Conservation (phyloP, 2,113 vertebrate genomes). For the Zosterops japonicus region DNA sequence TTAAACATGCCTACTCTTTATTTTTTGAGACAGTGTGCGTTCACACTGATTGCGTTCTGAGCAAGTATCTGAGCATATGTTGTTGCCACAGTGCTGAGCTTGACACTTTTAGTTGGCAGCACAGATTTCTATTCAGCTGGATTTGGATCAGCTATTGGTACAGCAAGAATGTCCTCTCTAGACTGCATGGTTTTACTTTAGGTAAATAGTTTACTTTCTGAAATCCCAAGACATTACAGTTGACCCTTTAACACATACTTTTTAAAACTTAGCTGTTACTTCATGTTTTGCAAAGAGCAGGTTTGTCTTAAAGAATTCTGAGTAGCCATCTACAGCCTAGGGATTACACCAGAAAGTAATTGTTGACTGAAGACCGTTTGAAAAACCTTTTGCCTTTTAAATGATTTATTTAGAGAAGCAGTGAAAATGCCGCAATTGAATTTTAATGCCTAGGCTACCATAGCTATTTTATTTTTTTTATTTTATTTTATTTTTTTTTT, state of each 20-base stretch:
- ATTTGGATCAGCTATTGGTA: background rate
- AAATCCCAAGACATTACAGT: background rate
- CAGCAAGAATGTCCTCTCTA: background rate
- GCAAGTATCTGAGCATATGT: background rate
- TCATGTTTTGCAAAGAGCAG: background rate
- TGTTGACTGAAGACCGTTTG: background rate
- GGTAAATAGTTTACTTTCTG: background rate
- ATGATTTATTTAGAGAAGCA: background rate
- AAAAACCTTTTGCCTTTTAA: background rate
- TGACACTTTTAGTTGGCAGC: background rate
- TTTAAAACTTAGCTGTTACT: background rate
- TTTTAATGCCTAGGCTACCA: background rate
- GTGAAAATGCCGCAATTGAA: background rate
- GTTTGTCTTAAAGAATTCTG: background rate
- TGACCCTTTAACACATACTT: background rate
- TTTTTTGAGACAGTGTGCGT: background rate
- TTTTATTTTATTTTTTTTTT: background rate
- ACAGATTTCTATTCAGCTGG: background rate
- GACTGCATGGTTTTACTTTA: background rate
- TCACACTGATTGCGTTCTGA: background rate
- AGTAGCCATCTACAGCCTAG: background rate
- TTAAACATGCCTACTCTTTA: background rate
- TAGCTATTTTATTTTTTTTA: background rate
- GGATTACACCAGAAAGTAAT: background rate
- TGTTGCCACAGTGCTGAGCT: background rate